These are phyloP conservation scores for Propithecus perrieri DNA, from an alignment of 2,797 vertebrate species.

Conservation along the genomic window DNA sequence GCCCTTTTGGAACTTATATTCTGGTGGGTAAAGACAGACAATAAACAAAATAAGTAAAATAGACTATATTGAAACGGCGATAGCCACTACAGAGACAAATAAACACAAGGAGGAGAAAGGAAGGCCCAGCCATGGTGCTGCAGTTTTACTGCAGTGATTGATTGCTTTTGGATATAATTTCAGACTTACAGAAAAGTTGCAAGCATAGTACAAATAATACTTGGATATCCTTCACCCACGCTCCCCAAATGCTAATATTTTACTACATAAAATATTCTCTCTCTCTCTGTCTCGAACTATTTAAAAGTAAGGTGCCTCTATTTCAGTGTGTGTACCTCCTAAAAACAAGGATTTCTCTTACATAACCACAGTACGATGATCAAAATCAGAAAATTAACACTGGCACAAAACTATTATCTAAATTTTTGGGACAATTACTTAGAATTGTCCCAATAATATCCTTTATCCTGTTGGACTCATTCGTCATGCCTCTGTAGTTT, in stretches of 20 bases:
- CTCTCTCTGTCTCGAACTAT: neutral
- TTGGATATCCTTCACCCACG: neutral
- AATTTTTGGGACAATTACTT: neutral
- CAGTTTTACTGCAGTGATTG: rapidly evolving
- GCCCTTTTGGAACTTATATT: neutral
- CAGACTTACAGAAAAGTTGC: neutral
- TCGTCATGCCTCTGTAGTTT: neutral
- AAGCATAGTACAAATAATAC: neutral
- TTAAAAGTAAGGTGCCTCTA: neutral
- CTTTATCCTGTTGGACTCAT: neutral
- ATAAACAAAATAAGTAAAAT: neutral
- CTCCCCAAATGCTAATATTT: neutral
- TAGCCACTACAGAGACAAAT: neutral
- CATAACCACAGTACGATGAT: no score
- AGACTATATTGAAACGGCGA: rapidly evolving
- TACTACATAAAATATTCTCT: neutral
- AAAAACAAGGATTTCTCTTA: neutral
- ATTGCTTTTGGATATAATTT: neutral
- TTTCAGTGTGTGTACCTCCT: neutral
- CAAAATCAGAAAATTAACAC: neutral
- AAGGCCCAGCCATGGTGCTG: neutral
- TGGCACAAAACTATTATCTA: neutral
- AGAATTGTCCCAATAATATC: neutral
- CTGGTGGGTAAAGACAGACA: neutral
- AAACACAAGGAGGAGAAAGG: neutral